Evolutionary conservation across 2,888 invertebrate species (phyloP), one percentile per base, ranked within the genome.

Genomic region (Drosophila sordidula): DNA sequence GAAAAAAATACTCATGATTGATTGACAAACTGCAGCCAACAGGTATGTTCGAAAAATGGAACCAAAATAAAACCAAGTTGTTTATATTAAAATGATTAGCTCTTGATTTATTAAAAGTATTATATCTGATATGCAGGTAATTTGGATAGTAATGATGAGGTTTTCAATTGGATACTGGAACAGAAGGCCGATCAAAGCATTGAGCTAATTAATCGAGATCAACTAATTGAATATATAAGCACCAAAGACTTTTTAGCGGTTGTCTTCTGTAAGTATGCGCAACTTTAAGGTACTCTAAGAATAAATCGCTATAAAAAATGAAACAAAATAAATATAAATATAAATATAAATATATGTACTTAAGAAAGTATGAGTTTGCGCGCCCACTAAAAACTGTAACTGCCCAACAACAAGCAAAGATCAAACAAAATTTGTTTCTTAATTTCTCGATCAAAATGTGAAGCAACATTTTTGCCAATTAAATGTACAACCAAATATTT

Each of bases 121-220:
- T 63, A 9, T 41, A 12, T 47, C 68, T 75, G 41, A 58, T 61
- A 46, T 46, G 41, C 91, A 96, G 96, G 96, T 84, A 95, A 95
- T 92, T 93, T 96, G 68, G 92, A 94, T 71, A 96, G 97, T 89
- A 97, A 97, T 92, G 94, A 94, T 49, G 95, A 96, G 91, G 97
- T 98, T 6, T 94, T 98, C 80, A 95, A 96, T 84, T 98, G 98
- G 98, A 97, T 98, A 95, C 94, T 96, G 65, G 95, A 96, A 91
- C 98, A 98, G 92, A 97, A 97, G 91, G 96, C 96, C 91, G 98
- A 98, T 91, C 96, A 96, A 91, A 97, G 97, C 90, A 97, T 98
- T 80, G 97, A 97, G 91, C 96, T 97, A 91, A 97, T 98, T 72
- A 95, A 96, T 89, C 94, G 98, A 86, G 96, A 97, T 51, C 94